Base-by-base conservation (phyloP, 2,888 invertebrate genomes). In the Zeuzera pyrina region DNA sequence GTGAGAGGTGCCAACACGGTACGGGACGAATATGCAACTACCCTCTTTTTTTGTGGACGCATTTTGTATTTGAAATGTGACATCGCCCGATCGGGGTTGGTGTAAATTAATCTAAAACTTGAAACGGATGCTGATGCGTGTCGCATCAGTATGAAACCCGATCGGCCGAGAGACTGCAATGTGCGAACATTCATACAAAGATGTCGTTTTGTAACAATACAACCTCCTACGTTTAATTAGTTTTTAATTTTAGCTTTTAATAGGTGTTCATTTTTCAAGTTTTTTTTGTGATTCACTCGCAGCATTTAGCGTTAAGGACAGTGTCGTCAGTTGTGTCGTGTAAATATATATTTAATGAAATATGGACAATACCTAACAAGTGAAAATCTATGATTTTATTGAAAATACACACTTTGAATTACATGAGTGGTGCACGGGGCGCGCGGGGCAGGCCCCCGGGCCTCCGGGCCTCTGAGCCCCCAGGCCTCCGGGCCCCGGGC, bases 361-460 rank as follows among this genome's bases (percentile, higher is more conserved):
- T 79, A 77, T 73, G 81, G 81, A 83, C 81, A 79, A 83, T 83
- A 81, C 81, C 78, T 81, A 79, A 83, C 81, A 79, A 79, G 81
- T 81, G 78, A 67, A 76, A 67, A 66, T 10, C 10, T 57, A 73
- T 67, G 72, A 72, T 74, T 79, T 78, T 78, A 72, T 79, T 79
- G 78, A 77, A 67, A 72, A 79, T 71, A 76, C 74, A 78, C 67
- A 78, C 76, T 70, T 74, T 79, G 74, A 68, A 81, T 78, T 74
- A 66, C 66, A 52, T 49, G 34, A 10, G 27, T 43, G 42, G 54
- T 73, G 79, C 78, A 74, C 73, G 79, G 70, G 59, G 49, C 51
- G 46, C 48, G 41, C 40, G 34, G 44, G 56, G 47, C 43, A 46
- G 46, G 16, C 36, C 6, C 12, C 12, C 14, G 27, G 13, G 30